These are phyloP conservation scores for Pygoscelis antarcticus DNA, from an alignment of 2,113 vertebrate species.

Conservation along the genomic window DNA sequence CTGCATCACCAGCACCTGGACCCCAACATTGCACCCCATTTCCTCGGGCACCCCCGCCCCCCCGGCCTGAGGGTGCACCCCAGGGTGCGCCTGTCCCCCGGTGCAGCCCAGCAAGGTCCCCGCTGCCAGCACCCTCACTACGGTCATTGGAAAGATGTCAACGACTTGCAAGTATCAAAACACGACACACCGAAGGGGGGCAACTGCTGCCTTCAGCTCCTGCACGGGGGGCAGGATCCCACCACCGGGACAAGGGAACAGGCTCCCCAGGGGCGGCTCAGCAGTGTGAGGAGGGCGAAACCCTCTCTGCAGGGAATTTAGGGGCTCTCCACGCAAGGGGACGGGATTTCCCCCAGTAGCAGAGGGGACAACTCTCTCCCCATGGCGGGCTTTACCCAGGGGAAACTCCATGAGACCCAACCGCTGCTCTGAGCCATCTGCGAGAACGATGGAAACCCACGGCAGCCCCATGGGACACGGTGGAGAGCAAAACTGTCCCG, in stretches of 20 bases:
- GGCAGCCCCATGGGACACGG: not conserved
- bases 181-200: rapidly evolving
- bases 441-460: not conserved
- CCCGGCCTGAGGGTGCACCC: not conserved
- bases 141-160: rapidly evolving
- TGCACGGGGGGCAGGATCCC: not conserved
- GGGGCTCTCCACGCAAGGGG: not conserved
- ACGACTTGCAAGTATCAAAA: not conserved
- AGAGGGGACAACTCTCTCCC: not conserved
- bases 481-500: not conserved
- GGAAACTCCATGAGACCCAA: not conserved
- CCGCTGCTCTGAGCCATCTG: not conserved
- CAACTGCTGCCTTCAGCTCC: not conserved
- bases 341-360: not conserved
- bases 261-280: not conserved
- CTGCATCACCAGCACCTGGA: not conserved
- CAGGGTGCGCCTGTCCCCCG: not conserved
- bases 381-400: not conserved
- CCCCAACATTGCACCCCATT: not conserved
- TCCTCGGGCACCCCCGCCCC: not conserved
- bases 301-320: not conserved
- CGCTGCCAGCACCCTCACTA: rapidly evolving
- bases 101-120: not conserved
- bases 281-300: not conserved
- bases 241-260: rapidly evolving